phyloP scores from a whole-genome alignment of 2,113 vertebrate species.

The Coptodon rendalli region DNA sequence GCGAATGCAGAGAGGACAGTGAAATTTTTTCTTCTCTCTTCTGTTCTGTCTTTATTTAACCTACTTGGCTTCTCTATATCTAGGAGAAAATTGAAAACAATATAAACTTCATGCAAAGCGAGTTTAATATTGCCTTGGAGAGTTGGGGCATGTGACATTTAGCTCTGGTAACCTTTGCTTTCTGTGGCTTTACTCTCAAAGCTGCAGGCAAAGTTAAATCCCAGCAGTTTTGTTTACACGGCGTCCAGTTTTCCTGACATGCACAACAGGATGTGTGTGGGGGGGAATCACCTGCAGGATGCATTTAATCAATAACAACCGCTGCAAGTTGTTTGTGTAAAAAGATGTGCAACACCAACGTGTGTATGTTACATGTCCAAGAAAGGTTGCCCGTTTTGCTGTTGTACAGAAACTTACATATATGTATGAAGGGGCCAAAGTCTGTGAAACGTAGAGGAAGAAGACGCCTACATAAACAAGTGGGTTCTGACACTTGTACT shows the following conservation, averaged over 20 bases:
- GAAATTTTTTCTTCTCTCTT: background rate
- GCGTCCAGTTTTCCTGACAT: background rate
- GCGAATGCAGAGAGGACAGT: background rate
- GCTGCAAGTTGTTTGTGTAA: background rate
- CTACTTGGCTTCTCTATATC: background rate
- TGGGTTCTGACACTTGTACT: slow-evolving; percentile 58
- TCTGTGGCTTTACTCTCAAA: background rate
- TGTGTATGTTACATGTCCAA: background rate
- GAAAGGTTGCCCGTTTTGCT: background rate
- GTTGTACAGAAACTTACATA: background rate
- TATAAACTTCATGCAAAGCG: background rate
- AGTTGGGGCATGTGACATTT: background rate
- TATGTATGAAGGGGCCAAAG: slow-evolving; percentile 27
- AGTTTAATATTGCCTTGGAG: background rate
- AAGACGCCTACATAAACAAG: slow-evolving; percentile 58
- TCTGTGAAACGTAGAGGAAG: slow-evolving; percentile 21
- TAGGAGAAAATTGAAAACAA: background rate
- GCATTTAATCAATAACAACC: background rate
- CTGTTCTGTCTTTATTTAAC: background rate
- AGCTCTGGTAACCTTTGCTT: slow-evolving; percentile 11
- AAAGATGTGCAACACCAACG: background rate
- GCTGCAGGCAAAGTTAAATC: slow-evolving; percentile 1
- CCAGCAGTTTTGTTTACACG: background rate
- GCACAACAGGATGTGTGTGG: background rate
- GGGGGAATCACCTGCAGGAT: slow-evolving; percentile 10